Conservation (phyloP, 2,797 vertebrate species). For the Synaphobranchus kaupii region DNA sequence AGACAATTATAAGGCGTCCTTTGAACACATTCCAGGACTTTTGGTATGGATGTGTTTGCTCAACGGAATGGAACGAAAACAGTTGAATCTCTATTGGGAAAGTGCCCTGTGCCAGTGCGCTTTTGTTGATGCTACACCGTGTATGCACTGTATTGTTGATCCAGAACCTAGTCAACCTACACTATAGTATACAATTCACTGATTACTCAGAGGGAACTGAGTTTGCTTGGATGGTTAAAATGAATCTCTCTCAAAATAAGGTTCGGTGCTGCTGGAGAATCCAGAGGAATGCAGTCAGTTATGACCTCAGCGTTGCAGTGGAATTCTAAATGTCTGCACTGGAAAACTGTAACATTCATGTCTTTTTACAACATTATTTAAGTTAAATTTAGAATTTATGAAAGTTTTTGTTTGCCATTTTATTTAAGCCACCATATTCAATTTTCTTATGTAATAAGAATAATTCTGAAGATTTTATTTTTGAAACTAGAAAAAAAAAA, state of each 20-base stretch:
- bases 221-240: neutral
- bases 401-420: neutral
- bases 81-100: neutral
- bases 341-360: neutral
- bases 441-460: neutral
- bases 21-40: conserved; percentile 10
- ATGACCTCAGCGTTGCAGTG: neutral
- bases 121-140: neutral
- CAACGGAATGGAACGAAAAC: neutral
- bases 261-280: neutral
- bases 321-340: neutral
- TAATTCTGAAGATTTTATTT: neutral
- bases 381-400: neutral
- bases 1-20: neutral
- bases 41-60: neutral
- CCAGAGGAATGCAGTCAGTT: neutral
- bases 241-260: neutral
- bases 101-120: neutral
- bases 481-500: neutral
- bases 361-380: neutral
- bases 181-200: neutral
- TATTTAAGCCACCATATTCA: neutral
- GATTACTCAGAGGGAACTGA: no score
- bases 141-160: neutral
- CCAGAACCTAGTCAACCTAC: neutral